Conservation (phyloP, 1,140 invertebrate species). For the Listronotus oregonensis region DNA sequence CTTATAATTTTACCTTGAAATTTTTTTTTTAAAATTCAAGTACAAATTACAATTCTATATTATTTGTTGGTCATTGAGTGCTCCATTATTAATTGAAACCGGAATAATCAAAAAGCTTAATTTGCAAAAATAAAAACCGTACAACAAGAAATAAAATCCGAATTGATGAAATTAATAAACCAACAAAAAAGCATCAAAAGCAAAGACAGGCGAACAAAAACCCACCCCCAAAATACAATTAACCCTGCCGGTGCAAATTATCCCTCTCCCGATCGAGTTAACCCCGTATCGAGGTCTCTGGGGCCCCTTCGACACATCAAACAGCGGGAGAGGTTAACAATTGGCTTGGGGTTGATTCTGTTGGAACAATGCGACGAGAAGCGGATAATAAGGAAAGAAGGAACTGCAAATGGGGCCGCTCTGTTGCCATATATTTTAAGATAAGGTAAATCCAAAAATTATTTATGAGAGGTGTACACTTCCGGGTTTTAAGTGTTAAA, state of each 20-base stretch:
- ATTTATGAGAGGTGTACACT: background rate
- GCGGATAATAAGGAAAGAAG: slow-evolving; percentile 23
- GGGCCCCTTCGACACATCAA: slow-evolving; percentile 27
- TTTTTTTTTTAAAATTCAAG: too few relatives aligned
- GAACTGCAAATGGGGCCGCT: slow-evolving; percentile 10
- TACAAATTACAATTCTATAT: too few relatives aligned
- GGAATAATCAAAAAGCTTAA: too few relatives aligned
- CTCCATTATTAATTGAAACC: too few relatives aligned
- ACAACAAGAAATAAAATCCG: too few relatives aligned
- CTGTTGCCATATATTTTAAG: slow-evolving; percentile 11
- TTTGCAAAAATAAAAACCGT: too few relatives aligned
- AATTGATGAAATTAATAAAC: background rate
- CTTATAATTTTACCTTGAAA: too few relatives aligned
- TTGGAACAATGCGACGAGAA: slow-evolving; percentile 24
- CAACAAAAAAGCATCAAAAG: slow-evolving; percentile 1
- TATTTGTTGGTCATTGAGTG: too few relatives aligned
- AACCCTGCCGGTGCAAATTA: slow-evolving; percentile 23
- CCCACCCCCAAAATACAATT: slow-evolving; percentile 15
- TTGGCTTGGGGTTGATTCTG: slow-evolving; percentile 26
- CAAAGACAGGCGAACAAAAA: slow-evolving; percentile 4
- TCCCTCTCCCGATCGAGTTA: slow-evolving; percentile 22
- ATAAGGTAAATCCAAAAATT: slow-evolving; percentile 3
- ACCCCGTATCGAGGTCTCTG: slow-evolving; percentile 23
- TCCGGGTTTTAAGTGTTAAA: too few relatives aligned
- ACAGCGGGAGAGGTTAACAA: slow-evolving; percentile 27